phyloP scores from a whole-genome alignment of 2,113 vertebrate genomes.

The Erinaceus europaeus region DNA sequence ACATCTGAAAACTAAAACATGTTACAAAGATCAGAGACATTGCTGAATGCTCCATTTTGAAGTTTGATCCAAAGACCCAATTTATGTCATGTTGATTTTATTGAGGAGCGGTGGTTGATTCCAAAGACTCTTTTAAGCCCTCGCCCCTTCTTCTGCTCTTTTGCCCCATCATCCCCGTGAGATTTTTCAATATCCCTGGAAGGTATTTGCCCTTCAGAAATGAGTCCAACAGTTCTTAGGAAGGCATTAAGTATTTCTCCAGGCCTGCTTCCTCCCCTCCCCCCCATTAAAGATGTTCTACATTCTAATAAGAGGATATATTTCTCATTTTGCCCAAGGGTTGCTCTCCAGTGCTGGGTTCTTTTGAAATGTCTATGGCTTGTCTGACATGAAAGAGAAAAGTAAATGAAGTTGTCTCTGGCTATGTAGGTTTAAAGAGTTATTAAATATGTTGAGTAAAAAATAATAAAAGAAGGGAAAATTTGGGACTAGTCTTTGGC shows the following conservation, averaged over 20 bases:
- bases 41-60: constrained; percentile 76
- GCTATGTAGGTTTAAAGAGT: neutral
- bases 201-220: constrained; percentile 65
- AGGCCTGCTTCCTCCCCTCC: neutral
- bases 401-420: neutral
- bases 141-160: constrained; percentile 10
- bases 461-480: neutral
- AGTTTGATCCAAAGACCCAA: constrained; percentile 75
- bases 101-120: constrained; percentile 57
- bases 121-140: constrained; percentile 56
- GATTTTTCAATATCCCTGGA: constrained; percentile 64
- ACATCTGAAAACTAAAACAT: constrained; percentile 76
- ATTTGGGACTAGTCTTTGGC: neutral
- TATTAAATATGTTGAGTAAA: neutral
- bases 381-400: constrained; percentile 35
- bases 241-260: constrained; percentile 7
- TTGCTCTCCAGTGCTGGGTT: neutral
- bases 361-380: constrained; percentile 37
- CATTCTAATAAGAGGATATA: neutral
- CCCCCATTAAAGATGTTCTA: neutral
- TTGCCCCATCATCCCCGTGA: constrained; percentile 3
- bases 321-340: constrained; percentile 2
- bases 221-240: constrained; percentile 38
- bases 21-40: constrained; percentile 76
- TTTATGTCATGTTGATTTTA: constrained; percentile 74